Evolutionary conservation across 1,140 invertebrate genomes (phyloP).

Genomic region (Tribolium castaneum): DNA sequence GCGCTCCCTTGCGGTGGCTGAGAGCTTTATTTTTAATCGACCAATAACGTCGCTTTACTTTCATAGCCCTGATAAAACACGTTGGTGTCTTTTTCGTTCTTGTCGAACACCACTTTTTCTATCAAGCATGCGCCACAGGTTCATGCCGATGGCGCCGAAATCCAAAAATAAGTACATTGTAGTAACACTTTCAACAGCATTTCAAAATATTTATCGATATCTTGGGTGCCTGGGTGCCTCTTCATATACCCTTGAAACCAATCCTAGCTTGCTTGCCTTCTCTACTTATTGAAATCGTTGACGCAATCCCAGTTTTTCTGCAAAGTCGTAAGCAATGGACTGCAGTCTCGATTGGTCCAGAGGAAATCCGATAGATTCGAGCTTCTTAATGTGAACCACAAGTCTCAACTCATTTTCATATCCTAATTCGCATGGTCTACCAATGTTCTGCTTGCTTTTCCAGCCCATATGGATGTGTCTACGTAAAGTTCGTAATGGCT

Average conservation of each 20-base stretch:
- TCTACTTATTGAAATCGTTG: conserved; percentile 54
- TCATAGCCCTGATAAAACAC: too few species aligned
- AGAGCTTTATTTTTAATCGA: too few species aligned
- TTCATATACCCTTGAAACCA: conserved; percentile 54
- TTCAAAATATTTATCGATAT: too few species aligned
- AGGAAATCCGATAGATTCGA: conserved; percentile 53
- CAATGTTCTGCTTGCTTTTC: neutral
- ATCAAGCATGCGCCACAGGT: too few species aligned
- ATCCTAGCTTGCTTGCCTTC: conserved; percentile 47
- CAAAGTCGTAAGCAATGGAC: conserved; percentile 54
- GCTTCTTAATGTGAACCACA: conserved; percentile 59
- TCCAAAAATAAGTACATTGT: too few species aligned
- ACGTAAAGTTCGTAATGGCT: conserved; percentile 10
- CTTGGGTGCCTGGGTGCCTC: conserved; percentile 54
- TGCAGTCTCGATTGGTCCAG: conserved; percentile 52
- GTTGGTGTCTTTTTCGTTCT: too few species aligned
- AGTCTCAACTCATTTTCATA: conserved; percentile 57
- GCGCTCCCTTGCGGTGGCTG: too few species aligned
- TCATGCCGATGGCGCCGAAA: too few species aligned
- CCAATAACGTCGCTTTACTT: too few species aligned
- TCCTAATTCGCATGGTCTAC: conserved; percentile 40
- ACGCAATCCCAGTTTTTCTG: conserved; percentile 53
- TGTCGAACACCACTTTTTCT: too few species aligned
- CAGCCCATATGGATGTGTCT: neutral
- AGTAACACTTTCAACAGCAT: too few species aligned